Conservation (phyloP, 2,113 vertebrate species). For the Myanophis thanlyinensis region DNA sequence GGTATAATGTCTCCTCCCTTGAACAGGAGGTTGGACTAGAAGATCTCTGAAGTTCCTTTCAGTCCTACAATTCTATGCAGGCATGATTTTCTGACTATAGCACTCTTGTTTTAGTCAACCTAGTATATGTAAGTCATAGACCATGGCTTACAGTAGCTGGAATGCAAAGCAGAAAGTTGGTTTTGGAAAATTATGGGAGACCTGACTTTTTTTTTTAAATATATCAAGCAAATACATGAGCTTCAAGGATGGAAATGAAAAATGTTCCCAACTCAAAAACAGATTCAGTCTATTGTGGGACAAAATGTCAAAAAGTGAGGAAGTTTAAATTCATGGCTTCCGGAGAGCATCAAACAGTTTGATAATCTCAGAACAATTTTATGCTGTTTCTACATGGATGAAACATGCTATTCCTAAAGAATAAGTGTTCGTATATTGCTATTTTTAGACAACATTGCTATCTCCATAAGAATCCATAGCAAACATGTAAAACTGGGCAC, state of each 20-base stretch:
- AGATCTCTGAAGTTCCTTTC: too few species aligned
- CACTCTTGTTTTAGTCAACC: too few species aligned
- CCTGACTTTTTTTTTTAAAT: background rate
- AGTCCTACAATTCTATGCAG: too few species aligned
- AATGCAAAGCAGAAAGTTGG: background rate
- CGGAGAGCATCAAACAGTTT: background rate
- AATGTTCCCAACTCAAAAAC: background rate
- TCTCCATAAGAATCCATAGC: background rate
- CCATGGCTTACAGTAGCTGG: background rate
- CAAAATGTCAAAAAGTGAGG: background rate
- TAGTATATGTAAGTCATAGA: too few species aligned
- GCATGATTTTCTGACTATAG: too few species aligned
- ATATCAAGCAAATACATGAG: background rate
- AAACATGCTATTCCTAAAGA: background rate
- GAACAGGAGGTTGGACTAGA: too few species aligned
- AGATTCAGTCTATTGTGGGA: background rate
- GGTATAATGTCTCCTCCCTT: too few species aligned
- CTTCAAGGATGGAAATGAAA: background rate
- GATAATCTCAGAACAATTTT: background rate
- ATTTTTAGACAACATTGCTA: background rate
- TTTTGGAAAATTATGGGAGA: background rate
- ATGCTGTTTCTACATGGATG: background rate
- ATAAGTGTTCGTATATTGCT: background rate
- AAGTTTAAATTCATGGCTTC: background rate
- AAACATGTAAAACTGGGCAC: background rate